Base-by-base conservation (phyloP, 1,140 invertebrate genomes). In the Cydia amplana region DNA sequence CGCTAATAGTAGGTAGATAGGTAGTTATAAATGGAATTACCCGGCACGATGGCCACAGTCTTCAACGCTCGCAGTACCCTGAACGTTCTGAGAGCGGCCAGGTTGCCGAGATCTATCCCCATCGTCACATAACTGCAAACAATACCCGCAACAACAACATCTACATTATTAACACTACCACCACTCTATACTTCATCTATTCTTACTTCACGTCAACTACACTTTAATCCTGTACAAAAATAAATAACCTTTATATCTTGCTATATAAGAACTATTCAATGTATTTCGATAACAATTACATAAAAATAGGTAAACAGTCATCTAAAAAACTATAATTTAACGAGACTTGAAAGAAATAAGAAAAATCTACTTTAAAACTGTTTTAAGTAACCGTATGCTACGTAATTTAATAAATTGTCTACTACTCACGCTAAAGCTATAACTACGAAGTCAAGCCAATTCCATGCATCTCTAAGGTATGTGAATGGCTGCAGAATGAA, bases 391-490 rank as follows among this genome's bases (percentile, higher is more conserved):
- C 78, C 76, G 82, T 81, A 89, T 90, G 88, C 87, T 73, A 85
- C 82, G 83, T 85, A 85, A 82, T 89, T 82, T 76, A 89, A 86
- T 88, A 90, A 91, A 87, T 85, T 78, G 85, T 87, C 91, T 93
- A 93, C 91, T 93, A 99, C 98, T 99, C 97, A 99, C 98, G 98
- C 98, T 97, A 99, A 97, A 95, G 98, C 95, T 96, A 99, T 99
- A 95, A 99, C 98, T 96, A 99, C 96, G 96, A 99, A 99, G 96
- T 99, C 98, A 95, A 99, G 96, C 98, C 98, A 99, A 96, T 99
- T 99, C 98, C 98, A 99, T 95, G 98, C 97, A 96, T 99, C 98
- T 96, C 98, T 97, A 96, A 99, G 97, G 96, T 99, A 99, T 95
- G 98, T 99, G 96, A 99, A 99, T 94, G 96, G 96, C 95, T 98